A percentile compares a stretch with the other conserved stretches of the same genome.
Conservation (phyloP, 1,140 invertebrate species). For the Drosophila ohnishii region DNA sequence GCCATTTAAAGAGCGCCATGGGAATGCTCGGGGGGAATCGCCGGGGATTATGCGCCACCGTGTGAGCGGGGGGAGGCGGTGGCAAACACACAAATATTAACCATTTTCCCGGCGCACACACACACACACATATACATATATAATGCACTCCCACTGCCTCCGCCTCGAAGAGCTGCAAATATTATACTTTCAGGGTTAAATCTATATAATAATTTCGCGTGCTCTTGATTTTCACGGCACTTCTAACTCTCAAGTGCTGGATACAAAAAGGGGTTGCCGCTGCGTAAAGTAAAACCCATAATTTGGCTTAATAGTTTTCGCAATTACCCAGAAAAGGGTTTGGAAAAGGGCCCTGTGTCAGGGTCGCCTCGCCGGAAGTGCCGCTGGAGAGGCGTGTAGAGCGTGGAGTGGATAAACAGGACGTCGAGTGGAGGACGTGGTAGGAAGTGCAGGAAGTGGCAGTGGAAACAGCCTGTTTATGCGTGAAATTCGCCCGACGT, state of each 20-base stretch:
- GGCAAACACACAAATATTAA: constrained; percentile 72
- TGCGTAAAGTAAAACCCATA: constrained; percentile 77
- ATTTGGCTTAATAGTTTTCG: constrained; percentile 81
- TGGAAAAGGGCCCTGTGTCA: constrained; percentile 28
- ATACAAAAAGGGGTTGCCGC: constrained; percentile 34
- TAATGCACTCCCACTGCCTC: constrained; percentile 25
- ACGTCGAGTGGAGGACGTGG: constrained; percentile 15
- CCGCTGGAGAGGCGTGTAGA: constrained; percentile 40
- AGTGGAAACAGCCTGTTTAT: constrained; percentile 62
- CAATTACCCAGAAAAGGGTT: constrained; percentile 72
- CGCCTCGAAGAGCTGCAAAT: constrained; percentile 43
- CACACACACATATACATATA: constrained; percentile 19
- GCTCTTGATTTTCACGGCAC: constrained; percentile 78
- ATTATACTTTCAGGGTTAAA: constrained; percentile 69
- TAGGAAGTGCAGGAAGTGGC: constrained; percentile 39
- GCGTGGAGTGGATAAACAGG: constrained; percentile 31
- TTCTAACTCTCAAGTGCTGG: constrained; percentile 68
- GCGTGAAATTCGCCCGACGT: constrained; percentile 66
- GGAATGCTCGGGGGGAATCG: constrained; percentile 42
- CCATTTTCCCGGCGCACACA: constrained; percentile 53
- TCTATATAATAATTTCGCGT: constrained; percentile 78
- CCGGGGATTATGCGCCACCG: constrained; percentile 33
- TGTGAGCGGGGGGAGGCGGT: constrained; percentile 25
- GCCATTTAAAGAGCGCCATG: constrained; percentile 72
- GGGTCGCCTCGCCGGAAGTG: constrained; percentile 14